Percentiles rank a stretch among this genome's conserved stretches.
Conservation (phyloP, 2,797 vertebrate species). For the Oryzias sinensis region DNA sequence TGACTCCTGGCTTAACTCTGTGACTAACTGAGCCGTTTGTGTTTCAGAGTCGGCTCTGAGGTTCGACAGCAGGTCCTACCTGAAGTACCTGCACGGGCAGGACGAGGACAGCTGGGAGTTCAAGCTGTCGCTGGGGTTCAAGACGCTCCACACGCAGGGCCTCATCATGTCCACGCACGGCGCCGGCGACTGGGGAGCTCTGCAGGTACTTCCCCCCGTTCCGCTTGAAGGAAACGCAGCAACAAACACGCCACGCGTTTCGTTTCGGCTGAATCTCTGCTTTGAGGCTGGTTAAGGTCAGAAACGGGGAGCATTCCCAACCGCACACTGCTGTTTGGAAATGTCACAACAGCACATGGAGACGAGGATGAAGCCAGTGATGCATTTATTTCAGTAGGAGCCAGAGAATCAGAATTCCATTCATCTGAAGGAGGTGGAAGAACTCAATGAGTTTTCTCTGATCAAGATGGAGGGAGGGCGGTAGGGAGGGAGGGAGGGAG, state of each 20-base stretch:
- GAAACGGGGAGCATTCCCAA: background rate
- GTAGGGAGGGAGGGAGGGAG: no score
- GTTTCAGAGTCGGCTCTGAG: slow-evolving; percentile 84
- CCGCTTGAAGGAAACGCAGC: background rate
- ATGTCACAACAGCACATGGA: slow-evolving; percentile 13
- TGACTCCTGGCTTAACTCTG: no score
- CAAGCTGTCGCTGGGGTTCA: slow-evolving; percentile 83
- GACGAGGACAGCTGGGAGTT: slow-evolving; percentile 75
- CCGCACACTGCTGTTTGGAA: slow-evolving; percentile 1
- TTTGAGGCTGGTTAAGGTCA: no score
- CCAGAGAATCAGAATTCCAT: slow-evolving; percentile 3
- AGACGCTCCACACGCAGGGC: slow-evolving; percentile 79
- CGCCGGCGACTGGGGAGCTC: slow-evolving; percentile 65
- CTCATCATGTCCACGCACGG: slow-evolving; percentile 78
- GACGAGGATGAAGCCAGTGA: slow-evolving; percentile 2
- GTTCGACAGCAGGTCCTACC: slow-evolving; percentile 84
- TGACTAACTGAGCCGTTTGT: background rate
- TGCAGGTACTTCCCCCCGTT: slow-evolving; percentile 81
- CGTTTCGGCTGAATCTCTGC: no score
- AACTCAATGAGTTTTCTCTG: slow-evolving; percentile 6
- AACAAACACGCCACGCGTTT: background rate
- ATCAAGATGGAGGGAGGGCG: background rate
- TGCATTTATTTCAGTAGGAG: slow-evolving; percentile 3
- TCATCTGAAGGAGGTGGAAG: slow-evolving; percentile 8
- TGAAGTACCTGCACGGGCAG: slow-evolving; percentile 78